These are phyloP conservation scores for Diploscapter pachys DNA, from an alignment of 1,140 invertebrate species.

Conservation along the genomic window DNA sequence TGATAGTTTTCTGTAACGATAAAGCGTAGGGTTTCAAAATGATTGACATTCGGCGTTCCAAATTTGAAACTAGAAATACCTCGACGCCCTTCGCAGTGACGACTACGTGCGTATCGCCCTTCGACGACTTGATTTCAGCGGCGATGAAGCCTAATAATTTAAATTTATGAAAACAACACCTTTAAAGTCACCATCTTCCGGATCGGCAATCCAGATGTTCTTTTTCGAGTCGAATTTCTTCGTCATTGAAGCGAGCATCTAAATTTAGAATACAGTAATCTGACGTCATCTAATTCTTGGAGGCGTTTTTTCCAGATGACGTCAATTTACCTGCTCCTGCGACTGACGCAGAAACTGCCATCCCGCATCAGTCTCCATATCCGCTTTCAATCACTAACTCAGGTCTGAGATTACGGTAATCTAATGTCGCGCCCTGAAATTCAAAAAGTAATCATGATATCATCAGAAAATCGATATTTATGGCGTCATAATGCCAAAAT, in stretches of 20 bases:
- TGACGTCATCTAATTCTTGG: background rate
- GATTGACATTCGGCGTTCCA: too few relatives aligned
- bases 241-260: conserved; percentile 39
- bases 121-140: conserved; percentile 94
- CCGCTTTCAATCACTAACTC: conserved; percentile 1
- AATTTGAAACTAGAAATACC: too few relatives aligned
- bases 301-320: too few relatives aligned
- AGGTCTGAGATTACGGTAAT: too few relatives aligned
- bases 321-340: conserved; percentile 46
- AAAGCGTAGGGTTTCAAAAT: too few relatives aligned
- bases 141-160: conserved; percentile 70
- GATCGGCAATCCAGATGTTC: conserved; percentile 43
- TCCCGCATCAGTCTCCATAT: conserved; percentile 46
- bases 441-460: background rate
- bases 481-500: background rate
- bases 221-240: conserved; percentile 49
- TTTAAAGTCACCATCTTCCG: conserved; percentile 24
- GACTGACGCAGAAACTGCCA: conserved; percentile 57
- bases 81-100: conserved; percentile 45
- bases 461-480: background rate
- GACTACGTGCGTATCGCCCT: conserved; percentile 93
- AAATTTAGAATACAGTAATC: conserved; percentile 13
- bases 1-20: conserved; percentile 66
- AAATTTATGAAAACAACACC: too few relatives aligned
- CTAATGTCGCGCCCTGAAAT: conserved; percentile 9